Base-by-base conservation (phyloP, 2,797 vertebrate species). In the Enteromius mattozi region DNA sequence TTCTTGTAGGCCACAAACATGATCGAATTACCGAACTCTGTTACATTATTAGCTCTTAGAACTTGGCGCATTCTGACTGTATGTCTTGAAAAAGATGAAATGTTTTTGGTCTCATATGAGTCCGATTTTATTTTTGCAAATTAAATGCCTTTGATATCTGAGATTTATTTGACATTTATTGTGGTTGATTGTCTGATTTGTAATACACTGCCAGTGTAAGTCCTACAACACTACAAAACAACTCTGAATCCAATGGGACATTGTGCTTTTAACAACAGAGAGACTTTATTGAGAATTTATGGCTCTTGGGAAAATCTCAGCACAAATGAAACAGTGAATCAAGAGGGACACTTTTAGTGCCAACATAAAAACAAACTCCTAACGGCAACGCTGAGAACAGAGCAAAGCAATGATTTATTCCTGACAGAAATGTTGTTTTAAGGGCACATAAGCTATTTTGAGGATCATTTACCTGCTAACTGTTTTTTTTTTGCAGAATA, bases 341-440 rank as follows among this genome's bases (percentile, higher is more conserved):
- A 71, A 71, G 54, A 45, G 51, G 19, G 80, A 86, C 74, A 78
- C 69, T 72, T 82, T 82, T 77, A 82, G 79, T 85, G 79, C 40
- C 37, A 59, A 40, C 66, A 49, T 84, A 79, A 84, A 87, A 87
- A 75, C 68, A 85, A 82, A 82, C 86, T 72, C 66, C 63, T 81
- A 45, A 61, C 80, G 14, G 54, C 40, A 80, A 21, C 54, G 33
- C 45, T 59, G 47, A 74, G 76, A 81, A 78, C 24, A 3, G 47
- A 40, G 40, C 17, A 75, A 47, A 54, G 27, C 45, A 35, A 19
- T 82, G 65, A 72, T 56, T 66, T 86, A 82, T 85, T 86, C 63
- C 86, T 61, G 74, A 82, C 83, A 65, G 49, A 69, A 80, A 88
- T 75, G 61, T 83, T 49, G 56, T 19, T 3, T 40, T 17, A 51